phyloP scores from a whole-genome alignment of 2,888 invertebrate genomes.

The Vanessa cardui region DNA sequence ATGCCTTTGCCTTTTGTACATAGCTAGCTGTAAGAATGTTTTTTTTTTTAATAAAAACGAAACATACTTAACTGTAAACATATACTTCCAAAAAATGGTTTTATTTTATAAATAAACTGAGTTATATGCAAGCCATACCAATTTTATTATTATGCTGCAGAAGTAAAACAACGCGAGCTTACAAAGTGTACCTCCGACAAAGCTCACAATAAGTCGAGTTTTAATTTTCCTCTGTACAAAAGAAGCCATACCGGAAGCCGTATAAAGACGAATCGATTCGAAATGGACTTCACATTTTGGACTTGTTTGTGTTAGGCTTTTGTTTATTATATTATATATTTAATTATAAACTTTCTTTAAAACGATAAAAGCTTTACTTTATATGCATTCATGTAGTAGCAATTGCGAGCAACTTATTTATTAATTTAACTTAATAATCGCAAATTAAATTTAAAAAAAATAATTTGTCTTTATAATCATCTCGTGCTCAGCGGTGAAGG shows the following conservation, averaged over 20 bases:
- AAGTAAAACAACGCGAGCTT: constrained; percentile 35
- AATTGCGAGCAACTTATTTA: too few species aligned
- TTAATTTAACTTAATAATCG: too few species aligned
- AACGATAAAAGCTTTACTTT: background rate
- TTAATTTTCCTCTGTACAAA: constrained; percentile 63
- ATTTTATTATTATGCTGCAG: background rate
- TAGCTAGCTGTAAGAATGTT: too few species aligned
- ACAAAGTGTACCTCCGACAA: constrained; percentile 45
- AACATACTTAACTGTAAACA: too few species aligned
- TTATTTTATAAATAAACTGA: too few species aligned
- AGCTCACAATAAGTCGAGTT: constrained; percentile 49
- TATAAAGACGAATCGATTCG: constrained; percentile 60
- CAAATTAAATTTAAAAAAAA: too few species aligned
- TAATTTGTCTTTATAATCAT: too few species aligned
- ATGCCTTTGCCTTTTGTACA: too few species aligned
- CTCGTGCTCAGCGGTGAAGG: too few species aligned
- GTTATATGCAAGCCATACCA: background rate
- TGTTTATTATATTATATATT: background rate
- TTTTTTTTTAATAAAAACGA: too few species aligned
- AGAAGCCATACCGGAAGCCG: constrained; percentile 64
- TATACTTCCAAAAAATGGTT: too few species aligned
- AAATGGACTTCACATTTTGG: constrained; percentile 50
- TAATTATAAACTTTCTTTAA: background rate
- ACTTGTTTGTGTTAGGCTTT: constrained; percentile 26
- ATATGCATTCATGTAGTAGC: background rate